A percentile compares a stretch with the other conserved stretches of the same genome.
These are phyloP conservation scores for Dusona sp. DNA, from an alignment of 2,888 invertebrate genomes.

Conservation along the genomic window DNA sequence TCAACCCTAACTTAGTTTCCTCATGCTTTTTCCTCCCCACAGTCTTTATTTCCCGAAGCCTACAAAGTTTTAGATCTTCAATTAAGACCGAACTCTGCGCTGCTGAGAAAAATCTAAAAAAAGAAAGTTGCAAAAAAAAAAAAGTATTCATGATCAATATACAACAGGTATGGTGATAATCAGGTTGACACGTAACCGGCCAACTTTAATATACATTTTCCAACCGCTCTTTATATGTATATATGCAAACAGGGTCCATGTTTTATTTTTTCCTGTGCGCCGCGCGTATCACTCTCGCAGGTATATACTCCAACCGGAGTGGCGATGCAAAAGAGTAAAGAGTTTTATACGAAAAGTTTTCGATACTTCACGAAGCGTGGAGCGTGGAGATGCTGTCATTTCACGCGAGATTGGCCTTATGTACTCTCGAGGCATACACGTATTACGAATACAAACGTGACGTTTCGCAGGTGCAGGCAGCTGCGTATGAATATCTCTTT, in stretches of 20 bases:
- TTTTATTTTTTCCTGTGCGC: constrained; percentile 23
- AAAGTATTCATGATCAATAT: constrained; percentile 35
- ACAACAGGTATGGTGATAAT: constrained; percentile 24
- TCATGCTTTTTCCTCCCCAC: not conserved
- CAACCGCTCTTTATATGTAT: not conserved
- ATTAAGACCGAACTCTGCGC: not conserved
- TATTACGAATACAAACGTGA: constrained; percentile 60
- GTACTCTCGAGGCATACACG: constrained; percentile 30
- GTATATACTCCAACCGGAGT: constrained; percentile 34
- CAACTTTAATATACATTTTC: not conserved
- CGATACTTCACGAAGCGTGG: constrained; percentile 47
- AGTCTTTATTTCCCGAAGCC: not conserved
- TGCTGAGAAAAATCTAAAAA: not conserved
- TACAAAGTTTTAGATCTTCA: not conserved
- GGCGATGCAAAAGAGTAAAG: constrained; percentile 44
- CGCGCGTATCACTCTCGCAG: constrained; percentile 47
- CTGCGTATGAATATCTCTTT: constrained; percentile 12
- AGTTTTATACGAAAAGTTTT: constrained; percentile 66
- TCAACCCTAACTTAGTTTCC: constrained; percentile 12
- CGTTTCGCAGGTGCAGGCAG: constrained; percentile 39
- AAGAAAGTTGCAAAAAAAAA: constrained; percentile 20
- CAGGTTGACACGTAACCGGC: not conserved
- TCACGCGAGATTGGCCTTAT: constrained; percentile 61
- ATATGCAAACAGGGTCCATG: constrained; percentile 5
- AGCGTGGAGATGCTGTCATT: constrained; percentile 54